These are phyloP conservation scores for Cancer borealis DNA, from an alignment of 2,888 invertebrate genomes.

Conservation along the genomic window DNA sequence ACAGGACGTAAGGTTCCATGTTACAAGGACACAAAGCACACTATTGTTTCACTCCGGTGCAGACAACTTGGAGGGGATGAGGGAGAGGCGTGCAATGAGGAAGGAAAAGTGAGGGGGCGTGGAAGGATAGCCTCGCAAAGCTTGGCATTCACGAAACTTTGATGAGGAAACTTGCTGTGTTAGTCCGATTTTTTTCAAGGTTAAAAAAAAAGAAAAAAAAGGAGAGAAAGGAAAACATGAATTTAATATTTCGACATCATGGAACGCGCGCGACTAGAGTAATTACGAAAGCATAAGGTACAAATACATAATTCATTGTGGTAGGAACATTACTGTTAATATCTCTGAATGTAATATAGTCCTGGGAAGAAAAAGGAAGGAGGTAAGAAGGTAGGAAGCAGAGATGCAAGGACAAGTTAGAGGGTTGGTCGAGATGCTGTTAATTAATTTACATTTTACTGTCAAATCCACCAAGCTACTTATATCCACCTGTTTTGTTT, in stretches of 20 bases:
- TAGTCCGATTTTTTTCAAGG: neutral
- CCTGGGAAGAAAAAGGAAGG: neutral
- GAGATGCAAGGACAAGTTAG: neutral
- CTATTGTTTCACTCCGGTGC: neutral
- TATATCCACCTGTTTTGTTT: neutral
- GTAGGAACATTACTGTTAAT: neutral
- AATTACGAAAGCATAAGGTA: neutral
- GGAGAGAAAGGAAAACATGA: neutral
- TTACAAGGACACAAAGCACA: neutral
- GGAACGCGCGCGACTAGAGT: neutral
- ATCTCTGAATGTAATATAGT: neutral
- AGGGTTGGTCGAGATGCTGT: neutral
- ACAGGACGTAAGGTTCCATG: neutral
- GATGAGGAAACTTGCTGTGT: slow-evolving; percentile 38
- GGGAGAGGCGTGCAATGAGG: neutral
- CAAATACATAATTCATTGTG: neutral
- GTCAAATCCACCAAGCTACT: neutral
- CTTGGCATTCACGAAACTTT: slow-evolving; percentile 33
- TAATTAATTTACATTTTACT: neutral
- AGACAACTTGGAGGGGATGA: neutral
- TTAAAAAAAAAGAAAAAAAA: neutral
- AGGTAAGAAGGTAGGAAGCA: neutral
- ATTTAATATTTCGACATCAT: neutral
- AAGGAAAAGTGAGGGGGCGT: neutral
- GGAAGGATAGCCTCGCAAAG: neutral